These are phyloP conservation scores for Ligdia adustata DNA, from an alignment of 2,888 invertebrate species.

Conservation along the genomic window DNA sequence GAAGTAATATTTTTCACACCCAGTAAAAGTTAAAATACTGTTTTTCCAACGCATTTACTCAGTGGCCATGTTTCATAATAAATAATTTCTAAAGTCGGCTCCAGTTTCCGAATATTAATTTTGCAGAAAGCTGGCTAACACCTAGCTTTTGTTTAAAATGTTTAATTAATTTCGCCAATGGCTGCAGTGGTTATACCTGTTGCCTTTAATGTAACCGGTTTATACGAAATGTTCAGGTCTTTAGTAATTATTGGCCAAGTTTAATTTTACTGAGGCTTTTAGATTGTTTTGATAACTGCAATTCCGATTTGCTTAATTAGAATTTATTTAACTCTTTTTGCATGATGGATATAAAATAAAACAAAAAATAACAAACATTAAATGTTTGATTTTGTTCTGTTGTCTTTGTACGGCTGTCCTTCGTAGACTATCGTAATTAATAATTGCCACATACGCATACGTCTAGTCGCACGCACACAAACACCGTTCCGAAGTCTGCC, in stretches of 20 bases:
- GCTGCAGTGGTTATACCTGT: conserved; percentile 40
- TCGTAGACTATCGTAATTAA: no score
- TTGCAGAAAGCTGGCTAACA: conserved; percentile 38
- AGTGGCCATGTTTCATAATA: conserved; percentile 24
- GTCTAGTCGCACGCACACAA: no score
- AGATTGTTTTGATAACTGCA: no score
- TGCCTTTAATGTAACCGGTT: conserved; percentile 31
- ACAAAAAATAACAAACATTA: no score
- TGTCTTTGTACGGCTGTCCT: no score
- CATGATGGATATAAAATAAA: no score
- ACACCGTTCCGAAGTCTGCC: no score
- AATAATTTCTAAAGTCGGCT: conserved; percentile 38
- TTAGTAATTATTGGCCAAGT: conserved; percentile 1
- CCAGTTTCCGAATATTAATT: conserved; percentile 42
- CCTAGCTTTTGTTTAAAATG: conserved; percentile 37
- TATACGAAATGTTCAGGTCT: conserved; percentile 2
- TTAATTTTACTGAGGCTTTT: no score
- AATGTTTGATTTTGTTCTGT: no score
- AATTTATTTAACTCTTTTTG: no score
- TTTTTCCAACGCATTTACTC: conserved; percentile 1
- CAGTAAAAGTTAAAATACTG: conserved; percentile 1
- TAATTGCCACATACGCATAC: no score
- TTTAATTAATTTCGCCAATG: conserved; percentile 44
- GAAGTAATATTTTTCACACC: background rate
- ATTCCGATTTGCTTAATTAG: no score